Evolutionary conservation across 2,888 invertebrate species (phyloP), one percentile per base, ranked within the genome.

Genomic region (Epinotia ramella): DNA sequence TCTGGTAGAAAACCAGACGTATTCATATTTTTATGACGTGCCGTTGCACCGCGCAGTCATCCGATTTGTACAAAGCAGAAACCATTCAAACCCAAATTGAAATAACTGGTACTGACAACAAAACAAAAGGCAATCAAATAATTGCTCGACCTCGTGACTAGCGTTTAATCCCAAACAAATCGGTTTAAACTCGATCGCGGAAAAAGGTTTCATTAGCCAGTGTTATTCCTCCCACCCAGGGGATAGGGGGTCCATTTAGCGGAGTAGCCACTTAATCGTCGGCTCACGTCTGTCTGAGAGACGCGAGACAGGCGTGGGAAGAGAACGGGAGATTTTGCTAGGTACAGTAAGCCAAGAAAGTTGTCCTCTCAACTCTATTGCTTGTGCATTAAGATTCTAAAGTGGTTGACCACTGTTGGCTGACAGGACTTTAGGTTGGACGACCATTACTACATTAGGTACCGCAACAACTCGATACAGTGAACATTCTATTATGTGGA

Each of bases 231-330:
- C 79, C 86, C 82, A 86, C n/a, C n/a, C n/a, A n/a, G n/a, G 86
- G 84, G 83, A 78, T 24, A 82, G 81, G 86, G 85, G 75, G 83
- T 81, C 84, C 85, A 86, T 90, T 90, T 89, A 88, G 87, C 86
- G 80, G 87, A 89, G 91, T 88, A 87, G 85, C 87, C 87, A 84
- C 88, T 91, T 90, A 88, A 89, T 86, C 88, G 89, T 84, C 90
- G 77, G 83, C 84, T 86, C 90, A 90, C 90, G 89, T 90, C 83
- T 84, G 79, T 44, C 59, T 69, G 68, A 69, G 68, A 59, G 24
- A 44, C 59, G 44, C 40, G 46, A 44, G 24, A 40, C 11, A 44
- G 40, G 67, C 57, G 56, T 9, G 28, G 12, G 33, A 67, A 57
- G 57, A 13, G 33, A 56, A n/a, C 24, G 12, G 57, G 57, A 20